Evolutionary conservation across 1,140 invertebrate genomes (phyloP).

Genomic region (Goniozus legneri): DNA sequence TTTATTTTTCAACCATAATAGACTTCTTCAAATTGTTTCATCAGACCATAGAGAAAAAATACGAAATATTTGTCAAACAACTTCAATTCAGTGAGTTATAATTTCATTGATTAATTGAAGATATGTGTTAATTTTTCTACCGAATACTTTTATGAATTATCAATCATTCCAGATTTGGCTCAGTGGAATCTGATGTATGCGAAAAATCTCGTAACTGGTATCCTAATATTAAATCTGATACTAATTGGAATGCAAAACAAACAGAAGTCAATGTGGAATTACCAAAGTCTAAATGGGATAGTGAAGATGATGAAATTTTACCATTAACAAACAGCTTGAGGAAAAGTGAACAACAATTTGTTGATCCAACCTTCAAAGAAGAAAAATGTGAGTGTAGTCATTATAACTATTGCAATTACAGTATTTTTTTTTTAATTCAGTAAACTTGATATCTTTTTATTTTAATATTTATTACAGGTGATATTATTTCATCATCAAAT

Average conservation of each 20-base stretch:
- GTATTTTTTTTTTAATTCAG: no score
- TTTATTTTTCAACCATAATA: conserved; percentile 28
- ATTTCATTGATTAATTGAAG: no score
- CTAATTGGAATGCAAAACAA: no score
- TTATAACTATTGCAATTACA: no score
- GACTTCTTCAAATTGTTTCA: conserved; percentile 34
- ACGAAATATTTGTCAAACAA: conserved; percentile 40
- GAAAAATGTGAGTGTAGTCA: no score
- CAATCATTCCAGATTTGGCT: conserved; percentile 17
- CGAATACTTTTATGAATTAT: no score
- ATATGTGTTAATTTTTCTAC: no score
- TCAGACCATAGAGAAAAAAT: conserved; percentile 42
- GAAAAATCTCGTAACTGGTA: conserved; percentile 21
- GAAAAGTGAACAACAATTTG: conserved; percentile 6
- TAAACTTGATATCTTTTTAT: no score
- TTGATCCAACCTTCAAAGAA: no score
- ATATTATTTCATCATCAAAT: no score
- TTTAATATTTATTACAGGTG: no score
- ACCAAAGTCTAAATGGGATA: conserved; percentile 51
- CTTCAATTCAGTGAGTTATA: conserved; percentile 21
- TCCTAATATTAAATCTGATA: no score
- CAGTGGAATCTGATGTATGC: conserved; percentile 3
- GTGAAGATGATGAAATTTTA: conserved; percentile 39
- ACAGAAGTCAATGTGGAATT: conserved; percentile 29
- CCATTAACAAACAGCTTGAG: background rate